Conservation (phyloP, 1,140 invertebrate species). For the Carposina sasakii region DNA sequence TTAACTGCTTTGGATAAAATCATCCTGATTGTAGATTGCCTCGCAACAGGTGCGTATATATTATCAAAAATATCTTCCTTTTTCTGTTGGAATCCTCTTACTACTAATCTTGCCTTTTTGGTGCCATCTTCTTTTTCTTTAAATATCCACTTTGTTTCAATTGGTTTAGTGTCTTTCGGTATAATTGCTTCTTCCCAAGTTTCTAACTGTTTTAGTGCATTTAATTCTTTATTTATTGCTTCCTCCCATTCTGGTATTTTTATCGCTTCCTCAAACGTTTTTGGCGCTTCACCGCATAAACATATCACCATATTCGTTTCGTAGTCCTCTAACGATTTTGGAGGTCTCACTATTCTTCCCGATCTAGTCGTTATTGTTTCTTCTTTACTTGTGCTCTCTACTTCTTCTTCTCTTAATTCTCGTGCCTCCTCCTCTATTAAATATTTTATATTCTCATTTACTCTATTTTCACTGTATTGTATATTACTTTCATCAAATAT, state of each 20-base stretch:
- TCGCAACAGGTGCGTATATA: slow-evolving; percentile 1
- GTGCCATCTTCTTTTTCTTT: slow-evolving; percentile 3
- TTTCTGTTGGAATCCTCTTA: slow-evolving; percentile 5
- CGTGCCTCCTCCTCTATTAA: not conserved
- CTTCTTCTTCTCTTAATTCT: not conserved
- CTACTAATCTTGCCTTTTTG: slow-evolving; percentile 1
- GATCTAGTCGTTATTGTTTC: not conserved
- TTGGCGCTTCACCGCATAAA: not conserved
- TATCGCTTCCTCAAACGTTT: slow-evolving; percentile 2
- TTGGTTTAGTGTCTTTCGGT: not conserved
- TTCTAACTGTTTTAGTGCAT: not conserved
- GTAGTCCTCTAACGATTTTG: not conserved
- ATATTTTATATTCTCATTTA: not conserved
- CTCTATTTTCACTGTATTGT: not conserved
- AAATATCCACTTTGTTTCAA: slow-evolving; percentile 13
- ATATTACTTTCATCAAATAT: not conserved
- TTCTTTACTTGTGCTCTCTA: not conserved
- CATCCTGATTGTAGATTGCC: not conserved
- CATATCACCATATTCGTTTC: not conserved
- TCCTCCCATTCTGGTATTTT: slow-evolving; percentile 1
- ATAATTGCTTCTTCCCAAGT: not conserved
- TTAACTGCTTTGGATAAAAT: not conserved
- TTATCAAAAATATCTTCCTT: not conserved
- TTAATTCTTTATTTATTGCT: slow-evolving; percentile 7
- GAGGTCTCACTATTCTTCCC: not conserved